Evolutionary conservation across 2,888 invertebrate species (phyloP).

Genomic region (Lasius fuliginosus): DNA sequence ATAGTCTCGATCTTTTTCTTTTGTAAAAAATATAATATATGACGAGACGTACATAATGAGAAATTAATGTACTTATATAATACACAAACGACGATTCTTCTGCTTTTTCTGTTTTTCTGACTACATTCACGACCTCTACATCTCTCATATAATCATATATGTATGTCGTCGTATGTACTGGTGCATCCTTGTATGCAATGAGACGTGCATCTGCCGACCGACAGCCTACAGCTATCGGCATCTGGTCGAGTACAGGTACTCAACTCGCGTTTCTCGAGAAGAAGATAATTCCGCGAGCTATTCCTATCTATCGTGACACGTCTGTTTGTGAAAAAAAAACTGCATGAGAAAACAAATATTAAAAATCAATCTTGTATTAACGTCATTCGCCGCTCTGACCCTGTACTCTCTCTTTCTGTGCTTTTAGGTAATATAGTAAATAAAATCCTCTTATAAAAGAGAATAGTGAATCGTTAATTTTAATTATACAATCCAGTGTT

Average conservation of each 20-base stretch:
- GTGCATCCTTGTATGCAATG: constrained; percentile 44
- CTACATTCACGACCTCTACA: neutral
- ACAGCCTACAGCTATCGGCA: constrained; percentile 56
- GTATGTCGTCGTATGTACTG: constrained; percentile 9
- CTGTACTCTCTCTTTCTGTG: neutral
- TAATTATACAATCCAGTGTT: neutral
- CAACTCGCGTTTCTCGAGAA: constrained; percentile 41
- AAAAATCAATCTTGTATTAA: constrained; percentile 3
- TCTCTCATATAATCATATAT: constrained; percentile 10
- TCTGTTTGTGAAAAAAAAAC: constrained; percentile 10
- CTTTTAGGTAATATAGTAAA: neutral
- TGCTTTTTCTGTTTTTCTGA: neutral
- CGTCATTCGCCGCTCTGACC: neutral
- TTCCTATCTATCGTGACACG: constrained; percentile 32
- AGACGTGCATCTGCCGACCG: constrained; percentile 54
- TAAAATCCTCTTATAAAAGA: neutral
- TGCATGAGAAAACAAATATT: constrained; percentile 36
- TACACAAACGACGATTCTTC: constrained; percentile 1
- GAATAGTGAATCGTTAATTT: neutral
- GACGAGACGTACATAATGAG: neutral
- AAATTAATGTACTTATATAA: constrained; percentile 29
- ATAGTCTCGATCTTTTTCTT: neutral
- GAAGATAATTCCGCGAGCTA: constrained; percentile 5
- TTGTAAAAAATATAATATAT: constrained; percentile 7
- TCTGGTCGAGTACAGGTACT: constrained; percentile 54